Evolutionary conservation across 2,797 vertebrate genomes (phyloP).

Genomic region (Falco rusticolus): DNA sequence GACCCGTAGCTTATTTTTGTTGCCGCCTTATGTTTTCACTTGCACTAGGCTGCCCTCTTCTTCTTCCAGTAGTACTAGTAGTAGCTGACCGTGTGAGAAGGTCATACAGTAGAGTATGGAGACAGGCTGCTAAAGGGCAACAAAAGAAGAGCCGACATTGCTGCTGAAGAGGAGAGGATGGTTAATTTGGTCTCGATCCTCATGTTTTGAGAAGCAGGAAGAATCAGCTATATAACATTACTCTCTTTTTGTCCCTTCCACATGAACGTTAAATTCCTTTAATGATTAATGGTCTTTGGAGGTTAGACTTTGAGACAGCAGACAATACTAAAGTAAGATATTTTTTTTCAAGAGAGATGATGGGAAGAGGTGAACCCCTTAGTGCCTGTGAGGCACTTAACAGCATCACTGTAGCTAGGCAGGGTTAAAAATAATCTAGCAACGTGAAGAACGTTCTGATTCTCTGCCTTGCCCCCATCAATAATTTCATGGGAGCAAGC

Average conservation of each 20-base stretch:
- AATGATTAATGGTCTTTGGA: background rate
- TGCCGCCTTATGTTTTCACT: background rate
- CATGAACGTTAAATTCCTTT: background rate
- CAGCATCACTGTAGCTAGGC: background rate
- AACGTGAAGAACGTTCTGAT: background rate
- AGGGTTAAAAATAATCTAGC: background rate
- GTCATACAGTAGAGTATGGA: fast-evolving
- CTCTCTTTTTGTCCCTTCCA: background rate
- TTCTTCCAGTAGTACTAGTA: background rate
- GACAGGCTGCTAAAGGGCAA: background rate
- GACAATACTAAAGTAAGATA: background rate
- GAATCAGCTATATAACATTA: background rate
- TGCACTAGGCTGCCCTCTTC: background rate
- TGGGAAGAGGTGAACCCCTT: background rate
- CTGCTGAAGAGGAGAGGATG: background rate
- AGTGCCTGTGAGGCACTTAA: background rate
- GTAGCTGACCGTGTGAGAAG: background rate
- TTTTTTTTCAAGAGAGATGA: background rate
- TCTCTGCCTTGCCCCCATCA: background rate
- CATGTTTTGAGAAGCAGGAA: background rate
- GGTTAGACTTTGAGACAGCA: background rate
- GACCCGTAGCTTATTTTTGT: background rate
- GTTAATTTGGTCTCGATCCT: background rate
- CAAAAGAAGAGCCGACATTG: background rate
- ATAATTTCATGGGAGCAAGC: background rate